Evolutionary conservation across 1,140 invertebrate species (phyloP), one percentile per base, ranked within the genome.

Genomic region (Popillia japonica): DNA sequence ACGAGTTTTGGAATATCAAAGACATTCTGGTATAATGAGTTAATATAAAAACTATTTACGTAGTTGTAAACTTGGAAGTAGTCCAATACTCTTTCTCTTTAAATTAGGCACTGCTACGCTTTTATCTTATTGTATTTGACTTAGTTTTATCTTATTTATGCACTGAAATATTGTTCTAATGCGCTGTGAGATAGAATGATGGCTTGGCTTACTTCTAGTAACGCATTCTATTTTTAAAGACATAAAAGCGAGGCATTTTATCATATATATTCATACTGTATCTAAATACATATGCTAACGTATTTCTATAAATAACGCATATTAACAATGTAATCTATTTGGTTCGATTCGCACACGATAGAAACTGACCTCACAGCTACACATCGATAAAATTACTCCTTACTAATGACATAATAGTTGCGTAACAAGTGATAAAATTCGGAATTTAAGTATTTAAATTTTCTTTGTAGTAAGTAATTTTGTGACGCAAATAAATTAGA

Each of bases 11-110:
- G 23, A 34, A 22, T 68, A 68, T 68, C 61, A 68, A 68, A 68
- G 61, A 68, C 27, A 34, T 68, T 7, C 27, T 34, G 22, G 2
- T 68, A 68, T 68, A 68, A 68, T 68, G 61, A 68, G 61, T 68
- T 68, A 68, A 68, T 68, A 68, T 68, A 68, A 68, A 68, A 68
- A 68, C 61, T 68, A 68, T 68, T 68, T 68, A 68, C 61, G 61
- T 68, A 68, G 61, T 68, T 68, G 22, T 34, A 68, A 34, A 68
- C 61, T 68, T 68, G 61, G 61, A 68, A 23, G 10, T 8, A 22
- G 61, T 68, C 61, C 61, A 68, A 68, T 23, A 68, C 22, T 22
- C 20, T 34, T 68, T 68, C 61, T 10, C 22, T 68, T 68, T 27
- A 27, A 68, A 68, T 68, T 68, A 23, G 61, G 22, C 61, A 27